A percentile compares a stretch with the other conserved stretches of the same genome.
Conservation (phyloP, 2,888 invertebrate species). For the Coelopa pilipes region DNA sequence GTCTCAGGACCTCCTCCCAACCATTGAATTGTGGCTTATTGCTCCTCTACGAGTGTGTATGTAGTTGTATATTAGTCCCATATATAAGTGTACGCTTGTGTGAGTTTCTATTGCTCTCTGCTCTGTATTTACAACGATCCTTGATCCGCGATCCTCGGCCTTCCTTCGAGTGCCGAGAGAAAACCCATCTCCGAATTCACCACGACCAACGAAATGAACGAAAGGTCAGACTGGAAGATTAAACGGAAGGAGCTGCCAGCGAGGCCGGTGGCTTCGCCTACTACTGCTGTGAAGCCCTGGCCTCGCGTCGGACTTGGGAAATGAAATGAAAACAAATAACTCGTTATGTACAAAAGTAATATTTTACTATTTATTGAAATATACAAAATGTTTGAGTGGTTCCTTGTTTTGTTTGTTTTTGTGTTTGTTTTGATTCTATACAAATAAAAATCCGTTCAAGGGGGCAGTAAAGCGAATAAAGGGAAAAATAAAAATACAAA, state of each 20-base stretch:
- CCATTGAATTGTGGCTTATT: background rate
- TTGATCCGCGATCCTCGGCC: no score
- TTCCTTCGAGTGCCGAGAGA: no score
- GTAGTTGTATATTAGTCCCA: no score
- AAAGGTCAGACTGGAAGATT: background rate
- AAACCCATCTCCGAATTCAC: no score
- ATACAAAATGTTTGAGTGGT: constrained; percentile 23
- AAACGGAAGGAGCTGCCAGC: background rate
- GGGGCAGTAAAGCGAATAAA: background rate
- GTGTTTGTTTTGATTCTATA: constrained; percentile 10
- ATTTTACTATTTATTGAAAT: constrained; percentile 32
- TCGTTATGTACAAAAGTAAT: constrained; percentile 33
- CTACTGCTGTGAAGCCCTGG: no score
- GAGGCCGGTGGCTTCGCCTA: no score
- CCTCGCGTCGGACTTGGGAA: background rate
- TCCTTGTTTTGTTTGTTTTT: constrained; percentile 19
- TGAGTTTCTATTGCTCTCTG: no score
- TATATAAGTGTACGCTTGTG: no score
- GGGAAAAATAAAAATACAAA: background rate
- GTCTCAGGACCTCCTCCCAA: background rate
- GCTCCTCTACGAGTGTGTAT: no score
- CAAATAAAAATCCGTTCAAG: background rate
- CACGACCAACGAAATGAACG: background rate
- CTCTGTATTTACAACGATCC: no score
- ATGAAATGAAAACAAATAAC: background rate